Conservation (phyloP, 2,113 vertebrate genomes). For the Sceloporus undulatus region DNA sequence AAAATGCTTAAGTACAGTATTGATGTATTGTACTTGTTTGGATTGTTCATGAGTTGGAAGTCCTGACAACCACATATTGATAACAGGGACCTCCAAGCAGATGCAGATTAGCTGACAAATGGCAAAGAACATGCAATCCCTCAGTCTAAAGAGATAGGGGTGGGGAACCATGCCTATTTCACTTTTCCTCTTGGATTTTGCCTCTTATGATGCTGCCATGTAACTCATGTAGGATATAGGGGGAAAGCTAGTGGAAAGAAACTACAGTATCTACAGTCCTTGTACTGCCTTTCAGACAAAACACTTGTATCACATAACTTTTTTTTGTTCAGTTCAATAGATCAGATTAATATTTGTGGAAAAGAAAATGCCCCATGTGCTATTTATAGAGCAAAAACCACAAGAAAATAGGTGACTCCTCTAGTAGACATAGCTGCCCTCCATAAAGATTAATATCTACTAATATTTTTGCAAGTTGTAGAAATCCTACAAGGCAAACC, state of each 20-base stretch:
- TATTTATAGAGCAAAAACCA: neutral
- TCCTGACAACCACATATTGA: too few relatives aligned
- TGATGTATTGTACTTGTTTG: too few relatives aligned
- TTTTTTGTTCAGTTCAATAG: neutral
- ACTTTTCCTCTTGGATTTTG: neutral
- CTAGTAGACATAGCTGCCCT: fast-evolving
- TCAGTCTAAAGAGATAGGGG: too few relatives aligned
- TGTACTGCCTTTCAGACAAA: neutral
- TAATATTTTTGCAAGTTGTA: conserved; percentile 7
- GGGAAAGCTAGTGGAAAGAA: neutral
- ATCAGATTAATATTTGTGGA: neutral
- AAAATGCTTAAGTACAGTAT: too few relatives aligned
- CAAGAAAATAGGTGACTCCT: neutral
- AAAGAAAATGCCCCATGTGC: neutral
- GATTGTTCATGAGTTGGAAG: too few relatives aligned
- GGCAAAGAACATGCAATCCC: too few relatives aligned
- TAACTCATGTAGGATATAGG: too few relatives aligned
- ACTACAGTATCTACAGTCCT: neutral
- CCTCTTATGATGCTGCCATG: neutral
- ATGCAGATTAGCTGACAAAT: too few relatives aligned
- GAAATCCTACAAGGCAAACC: conserved; percentile 8
- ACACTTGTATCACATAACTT: neutral
- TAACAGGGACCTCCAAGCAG: neutral
- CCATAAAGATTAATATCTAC: neutral
- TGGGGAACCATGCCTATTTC: too few relatives aligned